These are phyloP conservation scores for Mus pahari DNA, from an alignment of 2,113 vertebrate genomes.

Conservation along the genomic window DNA sequence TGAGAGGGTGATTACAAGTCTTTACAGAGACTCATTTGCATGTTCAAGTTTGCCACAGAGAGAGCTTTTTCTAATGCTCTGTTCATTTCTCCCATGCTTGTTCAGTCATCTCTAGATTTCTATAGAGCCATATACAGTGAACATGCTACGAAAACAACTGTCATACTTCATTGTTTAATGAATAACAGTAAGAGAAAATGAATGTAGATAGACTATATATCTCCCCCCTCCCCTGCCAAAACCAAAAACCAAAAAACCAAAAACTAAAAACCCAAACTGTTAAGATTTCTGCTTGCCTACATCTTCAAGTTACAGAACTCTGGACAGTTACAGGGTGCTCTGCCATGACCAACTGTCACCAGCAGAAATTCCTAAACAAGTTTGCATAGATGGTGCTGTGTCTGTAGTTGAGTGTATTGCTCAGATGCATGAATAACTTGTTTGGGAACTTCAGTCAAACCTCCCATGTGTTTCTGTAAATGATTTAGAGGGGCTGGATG, in stretches of 20 bases:
- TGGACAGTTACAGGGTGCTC: neutral
- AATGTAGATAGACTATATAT: neutral
- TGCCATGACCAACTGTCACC: slow-evolving; percentile 11
- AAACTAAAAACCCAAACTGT: neutral
- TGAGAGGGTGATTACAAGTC: neutral
- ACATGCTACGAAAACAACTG: neutral
- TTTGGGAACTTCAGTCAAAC: neutral
- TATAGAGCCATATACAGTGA: neutral
- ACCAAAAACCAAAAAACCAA: no score
- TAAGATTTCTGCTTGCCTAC: neutral
- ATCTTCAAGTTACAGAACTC: neutral
- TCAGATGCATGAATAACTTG: neutral
- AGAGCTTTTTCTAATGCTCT: neutral
- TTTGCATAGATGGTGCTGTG: neutral
- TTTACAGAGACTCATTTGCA: neutral
- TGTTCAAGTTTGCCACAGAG: neutral
- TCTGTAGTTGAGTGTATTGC: neutral
- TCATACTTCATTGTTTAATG: neutral
- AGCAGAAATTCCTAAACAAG: neutral
- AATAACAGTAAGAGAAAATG: neutral
- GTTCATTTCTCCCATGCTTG: neutral
- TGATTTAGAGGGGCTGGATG: neutral
- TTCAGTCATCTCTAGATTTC: neutral
- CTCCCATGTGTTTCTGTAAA: neutral
- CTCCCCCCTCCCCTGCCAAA: neutral